Evolutionary conservation across 2,113 vertebrate genomes (phyloP), one percentile per base, ranked within the genome.

Genomic region (Scomber colias): DNA sequence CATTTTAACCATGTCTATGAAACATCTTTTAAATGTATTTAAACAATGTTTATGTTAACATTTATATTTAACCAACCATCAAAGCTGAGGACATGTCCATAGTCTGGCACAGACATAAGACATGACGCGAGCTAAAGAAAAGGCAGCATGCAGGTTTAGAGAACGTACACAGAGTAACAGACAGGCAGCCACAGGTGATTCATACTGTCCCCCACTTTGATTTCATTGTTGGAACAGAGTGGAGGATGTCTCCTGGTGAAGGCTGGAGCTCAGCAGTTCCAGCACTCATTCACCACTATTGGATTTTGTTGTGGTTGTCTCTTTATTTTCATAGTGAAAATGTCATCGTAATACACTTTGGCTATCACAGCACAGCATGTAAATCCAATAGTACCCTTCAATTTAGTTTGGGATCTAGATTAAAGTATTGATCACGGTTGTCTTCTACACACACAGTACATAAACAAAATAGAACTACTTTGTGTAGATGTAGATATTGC

Each of bases 151-250:
- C 60, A 55, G 62, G 63, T 74, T 69, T 35, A 30, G 27, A 66
- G 45, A 46, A 48, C 73, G 51, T 21, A 64, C 40, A 71, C 35
- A 35, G n/a, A 71, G 50, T 62, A 49, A 66, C 53, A 80, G 68
- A 67, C 49, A 45, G 45, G 63, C 17, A 40, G 73, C 77, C n/a
- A 54, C 67, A 74, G 67, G 75, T 75, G 75, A 82, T 77, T 46
- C 1, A 6, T 73, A 77, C 80, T 82, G 81, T 86, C 70, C 56
- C 70, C 17, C 11, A 83, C 78, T 89, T 86, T 89, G 83, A 90
- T 85, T 84, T 75, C 71, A 77, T 76, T 59, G 87, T 73, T 82
- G 83, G 69, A 78, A 21, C 71, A 35, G 71, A 71, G 27, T 49
- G 55, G 81, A 85, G 67, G 54, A 56, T 44, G 71, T 82, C 60